Base-by-base conservation (phyloP, 2,113 vertebrate genomes). In the Pelvicachromis taeniatus region DNA sequence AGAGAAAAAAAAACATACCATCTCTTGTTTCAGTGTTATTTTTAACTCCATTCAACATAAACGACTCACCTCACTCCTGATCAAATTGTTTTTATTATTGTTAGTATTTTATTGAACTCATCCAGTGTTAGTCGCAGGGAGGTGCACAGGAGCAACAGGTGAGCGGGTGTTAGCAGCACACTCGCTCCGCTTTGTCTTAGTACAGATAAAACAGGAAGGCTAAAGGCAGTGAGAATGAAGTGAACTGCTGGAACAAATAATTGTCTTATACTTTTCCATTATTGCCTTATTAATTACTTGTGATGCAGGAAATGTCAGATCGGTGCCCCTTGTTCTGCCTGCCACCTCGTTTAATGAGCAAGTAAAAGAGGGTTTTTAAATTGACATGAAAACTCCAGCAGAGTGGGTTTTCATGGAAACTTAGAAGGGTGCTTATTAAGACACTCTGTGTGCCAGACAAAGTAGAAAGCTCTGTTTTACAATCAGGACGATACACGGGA, bases 321-420 rank as follows among this genome's bases (percentile, higher is more conserved):
- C 35, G 7, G 2, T 17, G 53, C 40, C 26, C 48, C 31, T 52
- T n/a, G 50, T 87, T 79, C 82, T 82, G 75, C 61, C 42, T 35
- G 68, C 81, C 83, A 77, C 42, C 45, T 90, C 77, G 33, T 86
- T 84, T 92, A 92, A 91, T 88, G 79, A 92, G 58, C 29, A 40
- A 80, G 50, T 42, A 73, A 78, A 73, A 42, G 16, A 84, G 53
- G 50, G 38, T 77, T 87, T 83, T 77, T 80, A 82, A 92, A 88
- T 80, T 56, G 78, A 88, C 77, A 68, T 19, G 23, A 75, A 82
- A 80, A 77, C 79, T 89, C 82, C 82, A 78, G 79, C n/a, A 6
- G 83, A 85, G 87, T 80, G 10, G 79, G 48, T 84, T 89, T 75
- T 89, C 38, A 63, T 85, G 84, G 84, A 79, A 77, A 61, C 50